Percentiles rank a stretch among this genome's conserved stretches.
These are phyloP conservation scores for Zaprionus lineosus DNA, from an alignment of 2,888 invertebrate species.

Conservation along the genomic window DNA sequence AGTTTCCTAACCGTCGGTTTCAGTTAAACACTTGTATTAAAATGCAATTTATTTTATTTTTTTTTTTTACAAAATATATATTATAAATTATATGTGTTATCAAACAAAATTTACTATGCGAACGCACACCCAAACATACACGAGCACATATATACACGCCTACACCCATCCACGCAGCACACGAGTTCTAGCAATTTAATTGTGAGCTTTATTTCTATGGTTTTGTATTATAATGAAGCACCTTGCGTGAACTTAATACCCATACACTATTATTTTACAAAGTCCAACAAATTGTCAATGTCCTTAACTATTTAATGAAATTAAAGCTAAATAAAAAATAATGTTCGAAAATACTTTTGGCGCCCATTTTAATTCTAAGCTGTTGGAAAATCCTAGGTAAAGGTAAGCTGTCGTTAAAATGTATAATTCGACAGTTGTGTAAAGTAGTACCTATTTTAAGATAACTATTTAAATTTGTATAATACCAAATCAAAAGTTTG, in stretches of 20 bases:
- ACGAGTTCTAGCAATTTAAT: constrained; percentile 73
- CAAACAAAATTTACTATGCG: too few species aligned
- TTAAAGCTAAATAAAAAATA: constrained; percentile 74
- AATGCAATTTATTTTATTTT: constrained; percentile 45
- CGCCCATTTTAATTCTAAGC: too few species aligned
- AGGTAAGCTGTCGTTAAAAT: too few species aligned
- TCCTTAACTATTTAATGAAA: constrained; percentile 76
- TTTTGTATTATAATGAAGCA: constrained; percentile 46
- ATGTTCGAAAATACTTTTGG: too few species aligned
- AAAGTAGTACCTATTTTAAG: too few species aligned
- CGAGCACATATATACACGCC: constrained; percentile 10
- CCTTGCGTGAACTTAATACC: constrained; percentile 51
- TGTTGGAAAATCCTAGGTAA: too few species aligned
- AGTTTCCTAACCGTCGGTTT: constrained; percentile 62
- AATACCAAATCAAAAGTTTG: too few species aligned
- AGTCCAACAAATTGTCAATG: constrained; percentile 71
- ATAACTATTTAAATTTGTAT: too few species aligned
- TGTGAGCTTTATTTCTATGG: constrained; percentile 60
- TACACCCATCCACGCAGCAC: constrained; percentile 33
- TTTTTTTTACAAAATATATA: constrained; percentile 30
- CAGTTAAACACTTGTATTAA: constrained; percentile 61
- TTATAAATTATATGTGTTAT: constrained; percentile 36
- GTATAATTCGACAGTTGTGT: too few species aligned
- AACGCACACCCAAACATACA: constrained; percentile 4
- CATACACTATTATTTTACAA: constrained; percentile 56